A percentile compares a stretch with the other conserved stretches of the same genome.
Evolutionary conservation across 2,113 vertebrate species (phyloP).

Genomic region (Anoplopoma fimbria): DNA sequence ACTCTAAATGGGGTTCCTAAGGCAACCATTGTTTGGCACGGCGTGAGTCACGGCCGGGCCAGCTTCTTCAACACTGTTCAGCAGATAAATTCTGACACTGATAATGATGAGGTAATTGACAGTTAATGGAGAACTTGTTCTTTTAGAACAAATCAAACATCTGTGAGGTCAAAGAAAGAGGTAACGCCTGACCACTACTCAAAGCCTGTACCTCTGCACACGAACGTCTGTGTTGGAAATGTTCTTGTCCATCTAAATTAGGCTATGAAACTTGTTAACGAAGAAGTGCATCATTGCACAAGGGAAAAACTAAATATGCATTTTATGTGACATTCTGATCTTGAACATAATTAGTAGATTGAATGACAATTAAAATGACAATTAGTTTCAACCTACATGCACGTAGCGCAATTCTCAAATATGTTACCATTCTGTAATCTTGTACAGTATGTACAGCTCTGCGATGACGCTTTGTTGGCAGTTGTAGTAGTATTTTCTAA

Average conservation of each 20-base stretch:
- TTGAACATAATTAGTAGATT: not conserved
- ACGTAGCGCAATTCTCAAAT: not conserved
- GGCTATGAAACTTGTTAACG: not conserved
- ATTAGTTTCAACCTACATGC: not conserved
- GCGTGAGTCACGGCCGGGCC: conserved; percentile 42
- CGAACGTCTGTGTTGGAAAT: not conserved
- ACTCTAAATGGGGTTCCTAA: conserved; percentile 39
- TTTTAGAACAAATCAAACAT: not conserved
- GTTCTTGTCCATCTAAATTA: not conserved
- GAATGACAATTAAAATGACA: not conserved
- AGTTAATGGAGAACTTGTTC: not conserved
- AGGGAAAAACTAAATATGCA: not conserved
- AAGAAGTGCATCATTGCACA: not conserved
- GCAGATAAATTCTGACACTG: not conserved
- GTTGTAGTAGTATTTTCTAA: not conserved
- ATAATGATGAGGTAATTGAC: not conserved
- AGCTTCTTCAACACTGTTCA: not conserved
- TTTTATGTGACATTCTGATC: not conserved
- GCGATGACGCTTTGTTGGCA: not conserved
- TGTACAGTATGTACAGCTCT: not conserved
- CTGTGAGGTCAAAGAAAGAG: not conserved
- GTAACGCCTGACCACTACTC: not conserved
- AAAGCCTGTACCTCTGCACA: not conserved
- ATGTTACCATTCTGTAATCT: not conserved
- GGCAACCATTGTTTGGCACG: conserved; percentile 51